Evolutionary conservation across 2,888 invertebrate species (phyloP).

Genomic region (Morinoia aosen): DNA sequence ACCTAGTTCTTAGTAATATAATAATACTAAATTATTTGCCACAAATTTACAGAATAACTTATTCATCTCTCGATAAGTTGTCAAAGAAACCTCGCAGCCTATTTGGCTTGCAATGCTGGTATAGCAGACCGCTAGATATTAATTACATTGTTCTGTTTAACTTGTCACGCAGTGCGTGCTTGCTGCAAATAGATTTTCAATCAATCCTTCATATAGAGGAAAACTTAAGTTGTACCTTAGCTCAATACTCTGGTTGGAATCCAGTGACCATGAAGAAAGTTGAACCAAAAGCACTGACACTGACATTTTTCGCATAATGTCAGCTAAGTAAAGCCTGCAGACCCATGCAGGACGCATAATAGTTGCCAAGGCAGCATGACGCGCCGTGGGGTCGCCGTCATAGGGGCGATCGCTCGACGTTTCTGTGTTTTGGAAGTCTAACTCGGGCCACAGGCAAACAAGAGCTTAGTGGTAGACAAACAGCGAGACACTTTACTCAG

Average conservation of each 20-base stretch:
- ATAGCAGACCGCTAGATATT: no score
- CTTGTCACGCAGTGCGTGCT: no score
- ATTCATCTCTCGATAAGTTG: no score
- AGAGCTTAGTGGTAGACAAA: conserved; percentile 50
- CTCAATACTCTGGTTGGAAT: not conserved
- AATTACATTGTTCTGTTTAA: no score
- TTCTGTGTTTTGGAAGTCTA: conserved; percentile 51
- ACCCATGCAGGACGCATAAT: not conserved
- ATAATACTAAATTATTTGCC: no score
- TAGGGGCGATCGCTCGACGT: conserved; percentile 5
- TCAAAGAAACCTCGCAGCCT: no score
- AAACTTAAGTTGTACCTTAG: not conserved
- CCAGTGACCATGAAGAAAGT: not conserved
- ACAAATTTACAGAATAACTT: no score
- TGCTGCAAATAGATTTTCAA: no score
- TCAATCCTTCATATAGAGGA: not conserved
- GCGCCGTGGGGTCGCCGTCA: not conserved
- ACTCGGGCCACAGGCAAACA: conserved; percentile 41
- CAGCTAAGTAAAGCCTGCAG: not conserved
- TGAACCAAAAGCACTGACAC: not conserved
- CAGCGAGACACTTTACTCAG: conserved; percentile 43
- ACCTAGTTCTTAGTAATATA: no score
- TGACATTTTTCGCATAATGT: not conserved
- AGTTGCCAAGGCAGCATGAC: not conserved
- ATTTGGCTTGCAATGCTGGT: no score